phyloP scores from a whole-genome alignment of 2,113 vertebrate species.

The Epinephelus moara region DNA sequence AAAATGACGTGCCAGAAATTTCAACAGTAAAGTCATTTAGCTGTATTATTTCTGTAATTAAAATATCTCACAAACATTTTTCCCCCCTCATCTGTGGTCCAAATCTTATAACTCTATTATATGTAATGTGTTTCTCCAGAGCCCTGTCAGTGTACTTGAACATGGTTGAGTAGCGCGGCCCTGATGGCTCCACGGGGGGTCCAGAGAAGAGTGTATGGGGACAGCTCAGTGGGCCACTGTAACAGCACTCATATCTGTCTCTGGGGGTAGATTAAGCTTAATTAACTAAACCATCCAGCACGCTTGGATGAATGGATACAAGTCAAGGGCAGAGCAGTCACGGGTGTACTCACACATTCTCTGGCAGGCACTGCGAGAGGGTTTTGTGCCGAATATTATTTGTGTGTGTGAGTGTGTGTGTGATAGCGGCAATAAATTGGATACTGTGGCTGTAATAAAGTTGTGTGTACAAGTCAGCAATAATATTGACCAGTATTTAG shows the following conservation, averaged over 20 bases:
- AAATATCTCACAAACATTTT: not conserved
- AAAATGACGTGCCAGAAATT: not conserved
- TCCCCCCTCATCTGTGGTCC: not conserved
- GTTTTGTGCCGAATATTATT: slow-evolving; percentile 29
- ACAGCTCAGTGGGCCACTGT: slow-evolving; percentile 73
- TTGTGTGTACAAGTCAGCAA: slow-evolving; percentile 7
- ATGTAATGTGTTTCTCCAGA: slow-evolving; percentile 52
- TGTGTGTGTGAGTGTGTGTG: not conserved
- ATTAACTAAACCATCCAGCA: slow-evolving; percentile 84
- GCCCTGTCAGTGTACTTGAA: slow-evolving; percentile 54
- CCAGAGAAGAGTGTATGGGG: slow-evolving; percentile 64
- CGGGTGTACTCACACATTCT: slow-evolving; percentile 60
- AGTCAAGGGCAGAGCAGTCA: slow-evolving; percentile 84
- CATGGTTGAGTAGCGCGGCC: slow-evolving; percentile 56
- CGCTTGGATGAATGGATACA: slow-evolving; percentile 79
- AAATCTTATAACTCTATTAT: slow-evolving; percentile 43
- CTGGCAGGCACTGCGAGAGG: slow-evolving; percentile 48
- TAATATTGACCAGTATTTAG: slow-evolving; percentile 12
- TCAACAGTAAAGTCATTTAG: not conserved
- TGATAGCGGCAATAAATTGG: not conserved
- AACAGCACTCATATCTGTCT: slow-evolving; percentile 78
- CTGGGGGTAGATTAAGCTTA: slow-evolving; percentile 82
- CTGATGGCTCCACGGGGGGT: slow-evolving; percentile 66
- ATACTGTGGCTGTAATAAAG: slow-evolving; percentile 23
- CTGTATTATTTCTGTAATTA: slow-evolving; percentile 32